A percentile compares a stretch with the other conserved stretches of the same genome.
Evolutionary conservation across 2,797 vertebrate genomes (phyloP).

Genomic region (Parambassis ranga): DNA sequence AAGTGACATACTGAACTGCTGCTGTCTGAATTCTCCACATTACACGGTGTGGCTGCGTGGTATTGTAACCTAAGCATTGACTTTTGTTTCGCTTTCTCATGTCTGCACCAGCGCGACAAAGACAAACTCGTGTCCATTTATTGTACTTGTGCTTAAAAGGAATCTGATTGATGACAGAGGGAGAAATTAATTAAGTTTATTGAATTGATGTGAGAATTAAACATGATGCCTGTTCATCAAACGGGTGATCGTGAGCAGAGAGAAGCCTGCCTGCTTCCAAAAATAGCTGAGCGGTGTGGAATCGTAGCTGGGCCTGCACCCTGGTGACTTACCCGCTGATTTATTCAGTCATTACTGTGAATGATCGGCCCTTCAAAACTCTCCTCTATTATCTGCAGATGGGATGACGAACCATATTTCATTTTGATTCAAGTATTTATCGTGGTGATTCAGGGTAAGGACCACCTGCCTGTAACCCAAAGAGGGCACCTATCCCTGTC

Average conservation of each 20-base stretch:
- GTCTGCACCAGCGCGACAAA: slow-evolving; percentile 21
- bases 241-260: slow-evolving; percentile 69
- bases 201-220: slow-evolving; percentile 58
- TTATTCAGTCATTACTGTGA: slow-evolving; percentile 88
- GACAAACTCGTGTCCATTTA: slow-evolving; percentile 51
- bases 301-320: slow-evolving; percentile 62
- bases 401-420: slow-evolving; percentile 82
- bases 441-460: slow-evolving; percentile 70
- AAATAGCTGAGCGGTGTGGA: slow-evolving; percentile 77
- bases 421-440: slow-evolving; percentile 82
- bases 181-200: slow-evolving; percentile 49
- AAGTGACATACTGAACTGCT: slow-evolving; percentile 9
- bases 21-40: slow-evolving; percentile 28
- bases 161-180: slow-evolving; percentile 51
- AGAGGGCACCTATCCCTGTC: slow-evolving; percentile 68
- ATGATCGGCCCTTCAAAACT: slow-evolving; percentile 84
- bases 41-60: slow-evolving; percentile 22
- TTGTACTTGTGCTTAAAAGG: slow-evolving; percentile 41
- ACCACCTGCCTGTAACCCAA: slow-evolving; percentile 65
- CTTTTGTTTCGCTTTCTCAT: slow-evolving; percentile 8
- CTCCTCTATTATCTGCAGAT: slow-evolving; percentile 83
- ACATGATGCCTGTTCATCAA: slow-evolving; percentile 61
- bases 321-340: slow-evolving; percentile 79
- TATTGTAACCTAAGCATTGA: slow-evolving; percentile 13
- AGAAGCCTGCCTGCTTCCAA: slow-evolving; percentile 73